Evolutionary conservation across 2,888 invertebrate genomes (phyloP).

Genomic region (Ernsta delagoae): DNA sequence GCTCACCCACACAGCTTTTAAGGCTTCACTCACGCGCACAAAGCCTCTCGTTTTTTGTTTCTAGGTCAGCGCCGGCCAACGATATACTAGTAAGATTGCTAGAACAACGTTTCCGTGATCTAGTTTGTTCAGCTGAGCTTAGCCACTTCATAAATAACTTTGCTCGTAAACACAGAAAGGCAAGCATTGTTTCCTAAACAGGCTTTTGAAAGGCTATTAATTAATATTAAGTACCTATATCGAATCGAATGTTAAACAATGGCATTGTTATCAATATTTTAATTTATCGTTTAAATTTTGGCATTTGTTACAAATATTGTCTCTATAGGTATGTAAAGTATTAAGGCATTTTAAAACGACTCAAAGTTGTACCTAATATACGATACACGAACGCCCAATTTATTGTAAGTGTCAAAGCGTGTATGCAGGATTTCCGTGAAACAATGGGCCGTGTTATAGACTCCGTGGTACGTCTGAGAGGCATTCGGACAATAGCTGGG

Average conservation of each 20-base stretch:
- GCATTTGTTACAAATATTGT: neutral
- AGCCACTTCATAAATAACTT: constrained; percentile 20
- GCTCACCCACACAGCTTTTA: constrained; percentile 61
- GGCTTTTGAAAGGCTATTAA: neutral
- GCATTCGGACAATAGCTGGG: constrained; percentile 67
- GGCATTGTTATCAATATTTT: too few relatives aligned
- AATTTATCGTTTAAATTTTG: too few relatives aligned
- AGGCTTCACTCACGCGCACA: constrained; percentile 51
- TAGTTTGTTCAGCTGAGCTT: constrained; percentile 50
- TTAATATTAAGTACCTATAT: neutral
- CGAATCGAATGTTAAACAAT: neutral
- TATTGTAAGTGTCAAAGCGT: constrained; percentile 69
- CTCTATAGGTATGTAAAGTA: neutral
- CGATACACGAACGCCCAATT: constrained; percentile 53
- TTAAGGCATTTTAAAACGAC: constrained; percentile 2
- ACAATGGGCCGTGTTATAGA: constrained; percentile 62
- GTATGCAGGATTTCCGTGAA: constrained; percentile 74
- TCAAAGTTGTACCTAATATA: constrained; percentile 35
- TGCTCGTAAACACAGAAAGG: neutral
- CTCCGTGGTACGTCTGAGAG: constrained; percentile 38
- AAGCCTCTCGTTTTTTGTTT: constrained; percentile 64
- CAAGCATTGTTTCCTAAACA: constrained; percentile 16
- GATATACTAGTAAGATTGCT: constrained; percentile 40
- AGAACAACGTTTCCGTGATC: constrained; percentile 61
- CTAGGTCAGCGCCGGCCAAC: constrained; percentile 62